phyloP scores from a whole-genome alignment of 2,113 vertebrate genomes.

The Madoqua kirkii region DNA sequence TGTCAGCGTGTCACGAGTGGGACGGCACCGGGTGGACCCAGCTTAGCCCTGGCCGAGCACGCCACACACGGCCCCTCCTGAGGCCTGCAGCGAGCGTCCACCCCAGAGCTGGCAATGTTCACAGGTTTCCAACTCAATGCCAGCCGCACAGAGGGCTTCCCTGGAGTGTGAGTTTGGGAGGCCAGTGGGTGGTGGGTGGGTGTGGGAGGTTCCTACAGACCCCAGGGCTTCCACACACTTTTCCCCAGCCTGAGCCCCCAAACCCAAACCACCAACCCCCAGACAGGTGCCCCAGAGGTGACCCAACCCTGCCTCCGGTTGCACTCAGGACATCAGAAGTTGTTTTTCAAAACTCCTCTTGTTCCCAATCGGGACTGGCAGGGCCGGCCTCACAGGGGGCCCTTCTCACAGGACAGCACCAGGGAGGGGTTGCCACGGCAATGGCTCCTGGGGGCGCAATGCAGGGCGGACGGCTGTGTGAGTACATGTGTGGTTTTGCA shows the following conservation, averaged over 20 bases:
- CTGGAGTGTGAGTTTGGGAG: neutral
- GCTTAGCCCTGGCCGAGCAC: neutral
- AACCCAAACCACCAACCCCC: neutral
- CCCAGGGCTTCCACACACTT: neutral
- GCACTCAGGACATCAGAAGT: neutral
- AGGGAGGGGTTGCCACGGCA: neutral
- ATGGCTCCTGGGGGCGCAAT: neutral
- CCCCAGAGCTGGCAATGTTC: rapidly evolving
- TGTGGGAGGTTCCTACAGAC: neutral
- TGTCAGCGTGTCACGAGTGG: rapidly evolving
- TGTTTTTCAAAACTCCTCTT: neutral
- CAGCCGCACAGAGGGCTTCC: neutral
- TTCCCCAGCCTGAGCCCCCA: neutral
- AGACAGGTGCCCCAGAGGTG: neutral
- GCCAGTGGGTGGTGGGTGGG: neutral
- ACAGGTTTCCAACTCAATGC: neutral
- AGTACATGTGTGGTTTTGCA: neutral
- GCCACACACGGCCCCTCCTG: rapidly evolving
- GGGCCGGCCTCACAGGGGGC: neutral
- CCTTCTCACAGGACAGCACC: neutral
- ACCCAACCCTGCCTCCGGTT: neutral
- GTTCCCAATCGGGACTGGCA: neutral
- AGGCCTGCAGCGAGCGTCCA: neutral
- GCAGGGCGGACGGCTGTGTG: neutral
- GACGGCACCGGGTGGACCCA: neutral